Evolutionary conservation across 2,797 vertebrate species (phyloP), one percentile per base, ranked within the genome.

Genomic region (Poeciliopsis paucimaculata): DNA sequence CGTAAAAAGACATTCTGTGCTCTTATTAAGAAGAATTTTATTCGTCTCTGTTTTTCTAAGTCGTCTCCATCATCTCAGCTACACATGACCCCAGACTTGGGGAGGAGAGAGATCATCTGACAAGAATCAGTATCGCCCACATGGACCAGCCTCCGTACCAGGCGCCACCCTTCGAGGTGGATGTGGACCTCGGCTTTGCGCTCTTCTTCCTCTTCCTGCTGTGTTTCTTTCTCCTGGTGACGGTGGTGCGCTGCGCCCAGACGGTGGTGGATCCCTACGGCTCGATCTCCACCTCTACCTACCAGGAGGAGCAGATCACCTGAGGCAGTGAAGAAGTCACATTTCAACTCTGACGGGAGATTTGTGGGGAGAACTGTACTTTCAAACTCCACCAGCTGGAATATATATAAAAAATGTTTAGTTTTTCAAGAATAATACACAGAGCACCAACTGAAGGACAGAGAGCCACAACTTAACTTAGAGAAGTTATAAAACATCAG

Each of bases 231-330:
- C 91, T 96, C 78, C 84, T 96, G 71, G 88, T 93, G 74, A 96
- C 95, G 0, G 91, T 96, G 66, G 91, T 96, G 60, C 95, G 95
- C 72, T 96, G 96, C 4, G 96, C 95, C 47, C 95, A 96, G 87
- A 96, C 95, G 0, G 96, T 96, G 49, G 31, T 95, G 46, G 96
- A 96, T 81, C 96, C 96, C 1, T 96, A 96, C 1, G 95, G 96
- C 68, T 94, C 95, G 68, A 96, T 96, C 83, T 94, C 96, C 23
- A 96, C 95, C 82, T 96, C 96, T 76, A 95, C 95, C 73, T 96
- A 96, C 86, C 95, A 96, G 85, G 96, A 96, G 87, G 96, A 96
- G 88, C 96, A 96, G 90, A 96, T 96, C 80, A 96, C 87, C 82
- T 95, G 89, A 94, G 77, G 39, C 26, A 23, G 12, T 4, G 60